Conservation (phyloP, 2,888 invertebrate genomes). For the Drosophila merina region DNA sequence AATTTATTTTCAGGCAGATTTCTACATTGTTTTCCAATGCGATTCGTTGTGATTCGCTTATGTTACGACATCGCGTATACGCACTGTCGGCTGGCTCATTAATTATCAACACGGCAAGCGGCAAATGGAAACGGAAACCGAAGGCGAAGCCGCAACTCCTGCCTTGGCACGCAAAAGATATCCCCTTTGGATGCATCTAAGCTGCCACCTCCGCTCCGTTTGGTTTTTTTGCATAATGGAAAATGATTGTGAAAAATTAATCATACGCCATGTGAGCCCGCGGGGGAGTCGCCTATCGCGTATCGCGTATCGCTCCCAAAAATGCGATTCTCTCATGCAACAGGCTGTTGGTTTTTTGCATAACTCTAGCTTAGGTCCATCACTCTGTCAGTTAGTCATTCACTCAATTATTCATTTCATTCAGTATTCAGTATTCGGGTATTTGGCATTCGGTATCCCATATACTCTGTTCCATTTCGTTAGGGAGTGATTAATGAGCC, state of each 20-base stretch:
- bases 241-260: constrained; percentile 56
- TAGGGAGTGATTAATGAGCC: constrained; percentile 65
- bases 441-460: neutral
- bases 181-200: constrained; percentile 18
- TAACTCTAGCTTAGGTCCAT: constrained; percentile 18
- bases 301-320: neutral
- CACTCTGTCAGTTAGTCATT: constrained; percentile 23
- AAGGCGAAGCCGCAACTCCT: constrained; percentile 20
- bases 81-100: constrained; percentile 43
- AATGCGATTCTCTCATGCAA: constrained; percentile 10
- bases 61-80: constrained; percentile 45
- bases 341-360: constrained; percentile 13
- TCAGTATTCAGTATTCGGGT: neutral
- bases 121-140: constrained; percentile 36
- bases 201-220: constrained; percentile 17
- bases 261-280: constrained; percentile 52
- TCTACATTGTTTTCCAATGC: constrained; percentile 1
- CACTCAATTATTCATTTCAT: constrained; percentile 40
- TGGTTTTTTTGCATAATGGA: constrained; percentile 39
- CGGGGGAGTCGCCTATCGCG: constrained; percentile 25
- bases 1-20: neutral
- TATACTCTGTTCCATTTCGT: constrained; percentile 35
- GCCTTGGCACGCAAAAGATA: constrained; percentile 31
- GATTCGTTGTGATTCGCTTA: constrained; percentile 3
- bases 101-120: constrained; percentile 43